Percentiles rank a stretch among this genome's conserved stretches.
Evolutionary conservation across 2,113 vertebrate species (phyloP).

Genomic region (Emydura subglobosa): DNA sequence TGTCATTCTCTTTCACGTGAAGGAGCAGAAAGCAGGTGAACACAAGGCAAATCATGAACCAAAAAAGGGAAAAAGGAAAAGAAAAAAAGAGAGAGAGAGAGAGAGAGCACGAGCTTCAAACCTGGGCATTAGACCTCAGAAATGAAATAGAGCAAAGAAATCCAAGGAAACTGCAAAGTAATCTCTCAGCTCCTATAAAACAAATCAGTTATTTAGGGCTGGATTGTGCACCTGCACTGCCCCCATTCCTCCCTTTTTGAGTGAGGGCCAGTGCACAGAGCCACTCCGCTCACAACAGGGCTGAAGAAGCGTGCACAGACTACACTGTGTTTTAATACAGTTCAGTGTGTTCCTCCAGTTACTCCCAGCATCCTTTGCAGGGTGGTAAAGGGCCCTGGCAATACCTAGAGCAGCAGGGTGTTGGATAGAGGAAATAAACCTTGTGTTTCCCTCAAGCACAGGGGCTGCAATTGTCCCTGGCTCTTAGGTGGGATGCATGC

Average conservation of each 20-base stretch:
- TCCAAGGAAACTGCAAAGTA: constrained; percentile 33
- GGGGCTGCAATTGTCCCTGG: accelerated
- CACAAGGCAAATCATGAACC: constrained; percentile 16
- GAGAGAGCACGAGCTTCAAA: constrained; percentile 2
- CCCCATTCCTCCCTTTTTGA: not conserved
- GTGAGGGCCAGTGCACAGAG: not conserved
- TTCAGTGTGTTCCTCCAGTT: not conserved
- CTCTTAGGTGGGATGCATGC: not conserved
- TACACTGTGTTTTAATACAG: not conserved
- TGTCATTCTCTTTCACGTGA: not conserved
- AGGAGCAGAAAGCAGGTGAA: constrained; percentile 16
- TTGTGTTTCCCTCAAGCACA: not conserved
- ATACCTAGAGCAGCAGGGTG: accelerated
- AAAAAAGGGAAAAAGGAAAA: not conserved
- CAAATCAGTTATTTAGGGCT: not conserved
- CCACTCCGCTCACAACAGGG: not conserved
- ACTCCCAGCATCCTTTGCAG: not conserved
- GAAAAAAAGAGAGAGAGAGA: not conserved
- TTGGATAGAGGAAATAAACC: not conserved
- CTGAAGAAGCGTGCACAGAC: not conserved
- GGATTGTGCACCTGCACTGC: not conserved
- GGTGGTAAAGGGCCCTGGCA: not conserved
- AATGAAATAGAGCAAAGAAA: constrained; percentile 13
- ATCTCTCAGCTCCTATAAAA: constrained; percentile 23
- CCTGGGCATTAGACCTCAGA: constrained; percentile 28